These are phyloP conservation scores for Bufotes viridis DNA, from an alignment of 2,797 vertebrate genomes.

Conservation along the genomic window DNA sequence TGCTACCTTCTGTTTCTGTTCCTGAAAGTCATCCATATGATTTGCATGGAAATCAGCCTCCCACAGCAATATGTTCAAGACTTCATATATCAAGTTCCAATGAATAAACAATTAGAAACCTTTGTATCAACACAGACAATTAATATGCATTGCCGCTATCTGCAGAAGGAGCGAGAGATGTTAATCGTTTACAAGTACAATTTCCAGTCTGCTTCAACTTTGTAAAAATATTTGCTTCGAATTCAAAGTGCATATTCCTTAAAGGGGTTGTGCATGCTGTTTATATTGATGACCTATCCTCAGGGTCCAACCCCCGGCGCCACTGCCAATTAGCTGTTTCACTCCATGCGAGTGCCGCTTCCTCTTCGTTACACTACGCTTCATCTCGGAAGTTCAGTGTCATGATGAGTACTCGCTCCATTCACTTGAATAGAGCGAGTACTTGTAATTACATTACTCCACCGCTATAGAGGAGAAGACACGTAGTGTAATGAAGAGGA, in stretches of 20 bases:
- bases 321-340: too few species aligned
- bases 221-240: neutral
- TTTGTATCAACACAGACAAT: neutral
- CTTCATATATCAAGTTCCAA: slow-evolving; percentile 5
- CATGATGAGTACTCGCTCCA: too few species aligned
- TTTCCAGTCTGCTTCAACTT: neutral
- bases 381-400: too few species aligned
- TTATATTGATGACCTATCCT: too few species aligned
- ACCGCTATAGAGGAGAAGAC: too few species aligned
- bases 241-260: neutral
- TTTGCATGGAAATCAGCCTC: slow-evolving; percentile 52
- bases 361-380: too few species aligned
- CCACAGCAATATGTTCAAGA: slow-evolving; percentile 46
- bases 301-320: too few species aligned
- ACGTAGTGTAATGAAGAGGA: too few species aligned
- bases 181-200: neutral
- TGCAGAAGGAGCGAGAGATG: neutral
- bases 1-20: slow-evolving; percentile 47
- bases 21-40: slow-evolving; percentile 47
- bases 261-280: too few species aligned
- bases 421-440: too few species aligned
- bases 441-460: too few species aligned
- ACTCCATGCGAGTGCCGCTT: too few species aligned
- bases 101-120: slow-evolving; percentile 44
- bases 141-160: slow-evolving; percentile 11